Conservation (phyloP, 2,113 vertebrate species). For the Cynopterus brachyotis region DNA sequence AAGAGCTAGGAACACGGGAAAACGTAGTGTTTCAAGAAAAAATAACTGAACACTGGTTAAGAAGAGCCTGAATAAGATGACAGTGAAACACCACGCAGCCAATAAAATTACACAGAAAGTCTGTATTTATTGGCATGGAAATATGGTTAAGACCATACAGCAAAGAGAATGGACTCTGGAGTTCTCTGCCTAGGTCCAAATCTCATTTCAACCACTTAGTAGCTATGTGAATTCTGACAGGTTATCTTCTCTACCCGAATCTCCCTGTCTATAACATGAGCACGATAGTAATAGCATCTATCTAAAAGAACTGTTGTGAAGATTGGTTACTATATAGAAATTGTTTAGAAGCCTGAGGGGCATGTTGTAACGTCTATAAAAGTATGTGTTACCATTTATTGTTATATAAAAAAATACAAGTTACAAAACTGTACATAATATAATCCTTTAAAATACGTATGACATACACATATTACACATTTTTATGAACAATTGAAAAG, state of each 20-base stretch:
- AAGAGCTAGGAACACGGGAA: not conserved
- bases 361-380: not conserved
- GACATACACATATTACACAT: not conserved
- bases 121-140: not conserved
- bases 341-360: not conserved
- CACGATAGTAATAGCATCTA: not conserved
- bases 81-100: not conserved
- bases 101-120: not conserved
- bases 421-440: conserved; percentile 5
- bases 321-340: not conserved
- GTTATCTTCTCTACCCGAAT: not conserved
- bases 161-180: not conserved
- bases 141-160: not conserved
- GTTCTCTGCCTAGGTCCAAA: not conserved
- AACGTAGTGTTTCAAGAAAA: not conserved
- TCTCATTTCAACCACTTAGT: not conserved
- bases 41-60: not conserved
- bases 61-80: not conserved
- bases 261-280: not conserved
- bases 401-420: not conserved
- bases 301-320: not conserved
- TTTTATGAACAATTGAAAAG: not conserved
- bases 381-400: not conserved
- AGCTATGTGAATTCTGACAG: not conserved
- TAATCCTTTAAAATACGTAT: not conserved